These are phyloP conservation scores for Pristionchus pacificus DNA, from an alignment of 1,140 invertebrate species.

Conservation along the genomic window DNA sequence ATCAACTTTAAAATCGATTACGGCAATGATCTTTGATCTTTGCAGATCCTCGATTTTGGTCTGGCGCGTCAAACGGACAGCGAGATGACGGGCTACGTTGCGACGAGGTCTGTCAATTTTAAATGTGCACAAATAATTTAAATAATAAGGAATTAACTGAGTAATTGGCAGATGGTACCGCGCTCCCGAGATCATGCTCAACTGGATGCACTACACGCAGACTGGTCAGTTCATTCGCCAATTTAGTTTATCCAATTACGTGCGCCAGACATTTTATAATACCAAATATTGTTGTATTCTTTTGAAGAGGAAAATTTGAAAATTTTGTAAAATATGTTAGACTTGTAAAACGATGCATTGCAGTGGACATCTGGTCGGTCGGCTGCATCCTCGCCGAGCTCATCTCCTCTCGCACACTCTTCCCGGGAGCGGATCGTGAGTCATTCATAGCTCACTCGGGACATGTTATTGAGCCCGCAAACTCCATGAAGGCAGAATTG, in stretches of 20 bases:
- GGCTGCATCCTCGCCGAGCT: slow-evolving; percentile 98
- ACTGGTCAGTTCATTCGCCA: slow-evolving; percentile 66
- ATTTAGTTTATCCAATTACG: not conserved
- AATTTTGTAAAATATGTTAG: too few species aligned
- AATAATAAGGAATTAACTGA: too few species aligned
- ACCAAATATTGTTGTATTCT: not conserved
- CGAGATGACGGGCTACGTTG: slow-evolving; percentile 99
- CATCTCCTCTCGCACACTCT: slow-evolving; percentile 85
- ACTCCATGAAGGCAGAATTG: too few species aligned
- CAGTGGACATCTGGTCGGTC: slow-evolving; percentile 97
- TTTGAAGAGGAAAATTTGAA: too few species aligned
- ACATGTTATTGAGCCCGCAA: too few species aligned
- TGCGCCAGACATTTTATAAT: not conserved
- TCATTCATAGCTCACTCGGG: slow-evolving; percentile 58
- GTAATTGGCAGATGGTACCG: slow-evolving; percentile 77
- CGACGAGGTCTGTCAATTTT: too few species aligned
- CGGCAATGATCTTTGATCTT: not conserved
- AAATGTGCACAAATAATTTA: too few species aligned
- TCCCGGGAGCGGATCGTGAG: slow-evolving; percentile 95
- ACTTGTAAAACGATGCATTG: slow-evolving; percentile 63
- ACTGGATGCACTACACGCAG: slow-evolving; percentile 99
- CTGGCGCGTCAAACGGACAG: slow-evolving; percentile 90
- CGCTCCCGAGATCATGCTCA: slow-evolving; percentile 97
- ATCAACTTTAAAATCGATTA: too few species aligned
- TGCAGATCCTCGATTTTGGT: slow-evolving; percentile 90